phyloP scores from a whole-genome alignment of 2,113 vertebrate species.

The Myanophis thanlyinensis region DNA sequence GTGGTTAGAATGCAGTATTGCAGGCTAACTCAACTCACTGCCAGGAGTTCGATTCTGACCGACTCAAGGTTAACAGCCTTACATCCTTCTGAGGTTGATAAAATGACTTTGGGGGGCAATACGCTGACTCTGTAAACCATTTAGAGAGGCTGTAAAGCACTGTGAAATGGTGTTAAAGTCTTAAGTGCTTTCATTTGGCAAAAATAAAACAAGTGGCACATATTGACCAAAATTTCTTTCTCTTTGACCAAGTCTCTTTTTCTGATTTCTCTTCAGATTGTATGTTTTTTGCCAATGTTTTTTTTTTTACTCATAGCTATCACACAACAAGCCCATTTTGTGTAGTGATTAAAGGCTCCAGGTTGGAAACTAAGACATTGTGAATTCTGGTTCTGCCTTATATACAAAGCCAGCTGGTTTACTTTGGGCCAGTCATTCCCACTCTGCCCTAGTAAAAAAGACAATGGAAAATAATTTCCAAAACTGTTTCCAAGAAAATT shows the following conservation, averaged over 20 bases:
- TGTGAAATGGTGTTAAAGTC: background rate
- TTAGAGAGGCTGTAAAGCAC: background rate
- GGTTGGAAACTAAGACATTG: background rate
- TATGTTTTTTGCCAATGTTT: background rate
- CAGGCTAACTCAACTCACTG: background rate
- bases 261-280: background rate
- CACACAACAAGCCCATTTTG: background rate
- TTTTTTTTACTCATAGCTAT: background rate
- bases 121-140: background rate
- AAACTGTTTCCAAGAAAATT: background rate
- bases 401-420: background rate
- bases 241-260: background rate
- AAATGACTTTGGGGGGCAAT: background rate
- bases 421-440: background rate
- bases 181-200: background rate
- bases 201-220: background rate
- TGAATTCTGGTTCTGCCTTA: background rate
- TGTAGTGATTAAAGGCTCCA: background rate
- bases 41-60: background rate
- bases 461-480: background rate
- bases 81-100: background rate
- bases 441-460: background rate
- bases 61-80: background rate
- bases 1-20: background rate
- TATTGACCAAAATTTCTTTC: background rate